phyloP scores from a whole-genome alignment of 1,140 invertebrate genomes.

The honey bee (Apis mellifera) region DNA sequence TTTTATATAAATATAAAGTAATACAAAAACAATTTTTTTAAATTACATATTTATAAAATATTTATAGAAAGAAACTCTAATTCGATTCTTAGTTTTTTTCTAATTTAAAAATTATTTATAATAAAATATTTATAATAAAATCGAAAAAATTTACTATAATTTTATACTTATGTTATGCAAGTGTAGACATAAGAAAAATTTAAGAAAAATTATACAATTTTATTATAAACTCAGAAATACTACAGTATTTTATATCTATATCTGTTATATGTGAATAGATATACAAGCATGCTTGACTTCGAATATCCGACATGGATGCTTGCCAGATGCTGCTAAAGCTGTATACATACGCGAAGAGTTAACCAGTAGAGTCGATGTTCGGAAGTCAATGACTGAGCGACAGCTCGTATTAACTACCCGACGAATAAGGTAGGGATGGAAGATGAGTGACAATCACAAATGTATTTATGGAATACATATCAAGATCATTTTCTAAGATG shows the following conservation, averaged over 20 bases:
- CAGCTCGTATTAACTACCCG: conserved; percentile 60
- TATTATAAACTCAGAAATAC: conserved; percentile 54
- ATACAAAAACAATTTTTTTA: too few species aligned
- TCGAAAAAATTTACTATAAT: too few species aligned
- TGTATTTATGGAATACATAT: neutral
- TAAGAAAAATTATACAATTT: conserved; percentile 47
- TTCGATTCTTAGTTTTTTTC: too few species aligned
- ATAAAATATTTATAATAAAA: too few species aligned
- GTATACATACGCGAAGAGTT: conserved; percentile 48
- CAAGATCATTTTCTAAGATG: neutral
- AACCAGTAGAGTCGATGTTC: conserved; percentile 46
- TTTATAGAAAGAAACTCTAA: too few species aligned
- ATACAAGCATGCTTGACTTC: conserved; percentile 50
- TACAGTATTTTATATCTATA: conserved; percentile 1
- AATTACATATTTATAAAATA: too few species aligned
- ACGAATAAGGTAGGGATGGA: conserved; percentile 29
- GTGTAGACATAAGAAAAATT: conserved; percentile 24
- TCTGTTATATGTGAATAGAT: conserved; percentile 40
- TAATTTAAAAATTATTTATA: too few species aligned
- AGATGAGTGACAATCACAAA: neutral
- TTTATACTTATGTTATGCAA: too few species aligned
- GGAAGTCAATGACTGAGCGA: conserved; percentile 62
- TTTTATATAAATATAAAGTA: too few species aligned
- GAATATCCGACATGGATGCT: conserved; percentile 65
- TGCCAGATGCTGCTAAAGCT: conserved; percentile 66